Percentiles rank a stretch among this genome's conserved stretches.
phyloP scores from a whole-genome alignment of 1,140 invertebrate species.

The Anthonomus grandis region DNA sequence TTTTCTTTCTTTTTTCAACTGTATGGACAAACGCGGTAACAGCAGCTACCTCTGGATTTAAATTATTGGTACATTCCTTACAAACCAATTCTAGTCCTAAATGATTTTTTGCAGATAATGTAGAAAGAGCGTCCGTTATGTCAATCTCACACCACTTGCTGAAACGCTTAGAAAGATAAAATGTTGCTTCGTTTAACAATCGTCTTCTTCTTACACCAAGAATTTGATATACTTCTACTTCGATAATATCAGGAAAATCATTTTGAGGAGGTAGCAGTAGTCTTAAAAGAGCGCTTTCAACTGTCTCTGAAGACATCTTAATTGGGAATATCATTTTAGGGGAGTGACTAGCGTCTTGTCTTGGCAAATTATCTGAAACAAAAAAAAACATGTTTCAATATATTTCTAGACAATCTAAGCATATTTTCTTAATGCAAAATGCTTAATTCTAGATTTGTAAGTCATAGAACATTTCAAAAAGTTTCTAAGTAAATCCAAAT shows the following conservation, averaged over 20 bases:
- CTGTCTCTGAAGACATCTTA: conserved; percentile 19
- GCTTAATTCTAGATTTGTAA: too few species aligned
- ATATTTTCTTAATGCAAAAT: too few species aligned
- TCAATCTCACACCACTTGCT: conserved; percentile 58
- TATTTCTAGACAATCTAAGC: too few species aligned
- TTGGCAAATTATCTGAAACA: conserved; percentile 35
- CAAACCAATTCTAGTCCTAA: conserved; percentile 55
- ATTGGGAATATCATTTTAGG: conserved; percentile 35
- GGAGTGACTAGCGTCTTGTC: conserved; percentile 2
- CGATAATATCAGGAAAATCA: conserved; percentile 21
- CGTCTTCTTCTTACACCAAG: conserved; percentile 33
- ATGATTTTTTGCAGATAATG: conserved; percentile 51
- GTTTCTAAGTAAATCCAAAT: too few species aligned
- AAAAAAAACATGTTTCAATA: conserved; percentile 23
- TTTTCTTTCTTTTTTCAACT: conserved; percentile 26
- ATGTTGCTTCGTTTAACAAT: conserved; percentile 33
- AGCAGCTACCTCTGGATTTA: conserved; percentile 43
- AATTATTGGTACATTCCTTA: conserved; percentile 44
- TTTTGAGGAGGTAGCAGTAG: conserved; percentile 36
- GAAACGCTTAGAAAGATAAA: conserved; percentile 35
- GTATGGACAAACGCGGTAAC: conserved; percentile 50
- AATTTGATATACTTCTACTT: conserved; percentile 38
- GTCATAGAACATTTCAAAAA: too few species aligned
- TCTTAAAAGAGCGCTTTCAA: conserved; percentile 40
- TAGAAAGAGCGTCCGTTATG: conserved; percentile 52